Conservation (phyloP, 2,113 vertebrate species). For the Lycocorax pyrrhopterus region DNA sequence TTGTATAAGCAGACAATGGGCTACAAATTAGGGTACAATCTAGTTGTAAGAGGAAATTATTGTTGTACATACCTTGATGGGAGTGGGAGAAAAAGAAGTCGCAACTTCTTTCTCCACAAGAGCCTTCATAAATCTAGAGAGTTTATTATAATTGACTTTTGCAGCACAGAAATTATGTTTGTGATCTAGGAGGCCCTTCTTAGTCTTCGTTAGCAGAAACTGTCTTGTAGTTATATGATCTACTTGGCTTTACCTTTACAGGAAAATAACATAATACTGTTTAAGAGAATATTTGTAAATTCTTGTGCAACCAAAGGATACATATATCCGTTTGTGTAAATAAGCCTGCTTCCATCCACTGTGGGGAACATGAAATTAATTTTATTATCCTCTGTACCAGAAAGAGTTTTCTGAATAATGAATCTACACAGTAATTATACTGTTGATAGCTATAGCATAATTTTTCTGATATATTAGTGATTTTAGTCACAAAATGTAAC, state of each 20-base stretch:
- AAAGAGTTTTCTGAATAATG: background rate
- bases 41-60: background rate
- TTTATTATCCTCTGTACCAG: background rate
- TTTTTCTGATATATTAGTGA: background rate
- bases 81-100: background rate
- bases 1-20: background rate
- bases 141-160: background rate
- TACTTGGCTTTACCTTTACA: background rate
- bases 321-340: background rate
- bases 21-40: background rate
- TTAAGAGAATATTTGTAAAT: background rate
- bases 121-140: background rate
- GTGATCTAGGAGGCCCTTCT: background rate
- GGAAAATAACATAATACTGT: background rate
- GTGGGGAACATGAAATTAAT: background rate
- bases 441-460: background rate
- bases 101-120: background rate
- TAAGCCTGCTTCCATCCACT: background rate
- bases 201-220: background rate
- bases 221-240: background rate
- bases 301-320: background rate
- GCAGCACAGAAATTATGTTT: background rate
- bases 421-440: background rate
- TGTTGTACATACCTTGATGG: background rate
- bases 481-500: background rate